Conservation (phyloP, 2,888 invertebrate genomes). For the Xestia ashworthii region DNA sequence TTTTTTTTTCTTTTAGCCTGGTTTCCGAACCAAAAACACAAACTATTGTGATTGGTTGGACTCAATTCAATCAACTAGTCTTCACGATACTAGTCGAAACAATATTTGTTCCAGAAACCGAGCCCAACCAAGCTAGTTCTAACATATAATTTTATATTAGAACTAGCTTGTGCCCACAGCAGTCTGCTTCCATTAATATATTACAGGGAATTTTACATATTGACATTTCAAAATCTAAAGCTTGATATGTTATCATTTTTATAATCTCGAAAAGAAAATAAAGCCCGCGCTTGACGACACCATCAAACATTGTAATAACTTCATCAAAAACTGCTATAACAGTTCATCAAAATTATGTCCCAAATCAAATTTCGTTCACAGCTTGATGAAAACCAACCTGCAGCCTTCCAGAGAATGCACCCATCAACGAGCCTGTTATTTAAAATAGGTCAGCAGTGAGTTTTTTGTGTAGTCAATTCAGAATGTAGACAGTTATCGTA, state of each 20-base stretch:
- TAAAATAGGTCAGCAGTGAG: slow-evolving; percentile 44
- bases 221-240: not conserved
- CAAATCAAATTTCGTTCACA: slow-evolving; percentile 26
- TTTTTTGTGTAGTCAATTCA: slow-evolving; percentile 42
- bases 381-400: slow-evolving; percentile 19
- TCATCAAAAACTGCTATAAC: not conserved
- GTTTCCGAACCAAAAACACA: not conserved
- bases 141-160: no score
- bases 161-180: no score
- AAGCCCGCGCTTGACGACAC: not conserved
- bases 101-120: no score
- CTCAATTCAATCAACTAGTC: not conserved
- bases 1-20: not conserved
- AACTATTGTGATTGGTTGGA: not conserved
- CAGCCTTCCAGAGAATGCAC: slow-evolving; percentile 36
- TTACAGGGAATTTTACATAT: not conserved
- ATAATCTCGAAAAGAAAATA: not conserved
- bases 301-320: not conserved
- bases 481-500: slow-evolving; percentile 23
- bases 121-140: no score
- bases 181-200: not conserved
- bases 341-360: slow-evolving; percentile 11
- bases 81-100: no score
- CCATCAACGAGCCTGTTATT: slow-evolving; percentile 47
- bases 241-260: not conserved